Conservation (phyloP, 2,888 invertebrate species). For the Callyntrura sp. region DNA sequence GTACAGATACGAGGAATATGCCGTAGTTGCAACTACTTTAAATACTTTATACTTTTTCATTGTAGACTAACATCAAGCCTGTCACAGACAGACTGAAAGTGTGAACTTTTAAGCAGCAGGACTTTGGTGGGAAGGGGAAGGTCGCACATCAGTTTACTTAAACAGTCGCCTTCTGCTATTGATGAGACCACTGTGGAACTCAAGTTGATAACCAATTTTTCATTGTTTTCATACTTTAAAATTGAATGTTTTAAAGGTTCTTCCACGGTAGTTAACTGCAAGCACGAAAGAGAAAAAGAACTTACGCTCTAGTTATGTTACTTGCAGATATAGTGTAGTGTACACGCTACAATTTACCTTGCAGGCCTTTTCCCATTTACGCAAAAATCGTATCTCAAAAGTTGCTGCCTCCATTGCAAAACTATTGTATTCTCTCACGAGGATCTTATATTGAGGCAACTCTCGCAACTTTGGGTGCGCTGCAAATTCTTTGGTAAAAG, state of each 20-base stretch:
- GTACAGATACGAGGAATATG: neutral
- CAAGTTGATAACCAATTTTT: constrained; percentile 79
- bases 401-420: constrained; percentile 89
- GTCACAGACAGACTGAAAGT: constrained; percentile 82
- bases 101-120: constrained; percentile 79
- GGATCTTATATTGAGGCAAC: constrained; percentile 90
- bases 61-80: constrained; percentile 81
- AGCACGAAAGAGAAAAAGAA: neutral
- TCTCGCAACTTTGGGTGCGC: constrained; percentile 91
- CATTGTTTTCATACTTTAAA: constrained; percentile 75
- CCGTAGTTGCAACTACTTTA: too few species aligned
- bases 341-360: constrained; percentile 77
- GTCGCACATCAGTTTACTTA: constrained; percentile 91
- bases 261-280: constrained; percentile 80
- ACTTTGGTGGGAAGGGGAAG: constrained; percentile 87
- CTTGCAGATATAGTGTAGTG: too few species aligned
- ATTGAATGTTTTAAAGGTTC: constrained; percentile 81
- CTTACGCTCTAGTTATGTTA: neutral
- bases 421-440: constrained; percentile 91
- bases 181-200: constrained; percentile 80
- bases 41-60: too few species aligned
- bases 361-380: constrained; percentile 81
- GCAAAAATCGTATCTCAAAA: constrained; percentile 87
- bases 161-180: constrained; percentile 82
- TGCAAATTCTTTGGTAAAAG: constrained; percentile 92